A percentile compares a stretch with the other conserved stretches of the same genome.
Evolutionary conservation across 1,140 invertebrate genomes (phyloP).

Genomic region (Manduca sexta): DNA sequence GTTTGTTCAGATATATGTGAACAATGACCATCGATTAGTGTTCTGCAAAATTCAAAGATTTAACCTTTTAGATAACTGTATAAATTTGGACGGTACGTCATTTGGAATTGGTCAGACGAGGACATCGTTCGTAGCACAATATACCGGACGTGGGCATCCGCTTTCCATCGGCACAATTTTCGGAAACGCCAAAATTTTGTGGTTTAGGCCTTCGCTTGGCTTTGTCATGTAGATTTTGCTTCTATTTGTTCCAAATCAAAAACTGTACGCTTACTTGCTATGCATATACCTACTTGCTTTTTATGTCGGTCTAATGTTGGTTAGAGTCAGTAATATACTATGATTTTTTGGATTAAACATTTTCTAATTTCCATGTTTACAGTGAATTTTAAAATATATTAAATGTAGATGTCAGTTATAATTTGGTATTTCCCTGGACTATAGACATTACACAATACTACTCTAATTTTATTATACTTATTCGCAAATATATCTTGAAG

Average conservation of each 20-base stretch:
- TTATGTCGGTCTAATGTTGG: too few relatives aligned
- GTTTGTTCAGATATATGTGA: background rate
- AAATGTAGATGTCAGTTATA: too few relatives aligned
- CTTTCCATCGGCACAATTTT: slow-evolving; percentile 59
- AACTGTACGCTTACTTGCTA: background rate
- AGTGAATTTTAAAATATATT: too few relatives aligned
- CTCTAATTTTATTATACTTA: too few relatives aligned
- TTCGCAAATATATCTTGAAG: too few relatives aligned
- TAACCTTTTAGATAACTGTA: slow-evolving; percentile 54
- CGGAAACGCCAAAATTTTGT: slow-evolving; percentile 67
- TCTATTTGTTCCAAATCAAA: background rate
- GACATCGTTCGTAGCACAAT: slow-evolving; percentile 60
- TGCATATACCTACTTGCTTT: too few relatives aligned
- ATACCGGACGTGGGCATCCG: slow-evolving; percentile 52
- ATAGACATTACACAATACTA: too few relatives aligned
- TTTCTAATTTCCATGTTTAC: too few relatives aligned
- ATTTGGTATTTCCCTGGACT: too few relatives aligned
- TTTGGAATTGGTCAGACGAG: slow-evolving; percentile 48
- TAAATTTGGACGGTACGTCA: slow-evolving; percentile 47
- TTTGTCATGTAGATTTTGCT: slow-evolving; percentile 57
- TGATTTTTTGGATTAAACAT: too few relatives aligned
- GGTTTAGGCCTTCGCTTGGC: slow-evolving; percentile 36
- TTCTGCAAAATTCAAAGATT: slow-evolving; percentile 35
- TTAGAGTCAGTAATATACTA: too few relatives aligned
- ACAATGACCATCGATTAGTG: slow-evolving; percentile 12